Evolutionary conservation across 2,113 vertebrate genomes (phyloP).

Genomic region (Hippocampus mohnikei): DNA sequence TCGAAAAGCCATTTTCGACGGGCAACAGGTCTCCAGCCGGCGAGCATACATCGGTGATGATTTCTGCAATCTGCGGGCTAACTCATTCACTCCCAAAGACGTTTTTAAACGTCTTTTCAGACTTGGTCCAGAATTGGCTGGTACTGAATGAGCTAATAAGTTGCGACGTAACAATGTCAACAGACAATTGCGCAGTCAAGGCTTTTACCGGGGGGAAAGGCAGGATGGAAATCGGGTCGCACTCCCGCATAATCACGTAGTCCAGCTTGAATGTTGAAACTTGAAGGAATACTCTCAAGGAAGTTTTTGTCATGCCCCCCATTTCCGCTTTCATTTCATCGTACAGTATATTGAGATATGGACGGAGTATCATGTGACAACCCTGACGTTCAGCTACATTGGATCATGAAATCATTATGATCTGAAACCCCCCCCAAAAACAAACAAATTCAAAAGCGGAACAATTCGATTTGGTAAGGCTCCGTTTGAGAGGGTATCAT

Average conservation of each 20-base stretch:
- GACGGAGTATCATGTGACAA: slow-evolving; percentile 1
- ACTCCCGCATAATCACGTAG: slow-evolving; percentile 19
- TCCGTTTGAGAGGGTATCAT: too few species aligned
- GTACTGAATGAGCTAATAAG: too few species aligned
- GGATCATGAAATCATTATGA: background rate
- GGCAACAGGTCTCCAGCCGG: background rate
- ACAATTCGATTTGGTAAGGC: too few species aligned
- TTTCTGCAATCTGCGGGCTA: slow-evolving; percentile 17
- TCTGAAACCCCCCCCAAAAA: too few species aligned
- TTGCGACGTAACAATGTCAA: slow-evolving; percentile 34
- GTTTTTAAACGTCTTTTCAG: too few species aligned
- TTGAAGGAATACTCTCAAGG: background rate
- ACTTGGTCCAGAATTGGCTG: too few species aligned
- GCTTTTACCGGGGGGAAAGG: slow-evolving; percentile 22
- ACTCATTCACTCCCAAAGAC: too few species aligned
- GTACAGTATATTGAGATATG: background rate
- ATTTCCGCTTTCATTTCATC: slow-evolving; percentile 15
- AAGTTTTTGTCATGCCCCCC: slow-evolving; percentile 5
- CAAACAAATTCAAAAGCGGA: too few species aligned
- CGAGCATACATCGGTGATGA: background rate
- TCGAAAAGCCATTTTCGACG: background rate
- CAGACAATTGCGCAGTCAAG: slow-evolving; percentile 51
- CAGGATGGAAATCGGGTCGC: slow-evolving; percentile 24
- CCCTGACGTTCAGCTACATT: background rate
- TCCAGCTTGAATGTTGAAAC: slow-evolving; percentile 38